Evolutionary conservation across 2,113 vertebrate species (phyloP).

Genomic region (Anolis carolinensis): DNA sequence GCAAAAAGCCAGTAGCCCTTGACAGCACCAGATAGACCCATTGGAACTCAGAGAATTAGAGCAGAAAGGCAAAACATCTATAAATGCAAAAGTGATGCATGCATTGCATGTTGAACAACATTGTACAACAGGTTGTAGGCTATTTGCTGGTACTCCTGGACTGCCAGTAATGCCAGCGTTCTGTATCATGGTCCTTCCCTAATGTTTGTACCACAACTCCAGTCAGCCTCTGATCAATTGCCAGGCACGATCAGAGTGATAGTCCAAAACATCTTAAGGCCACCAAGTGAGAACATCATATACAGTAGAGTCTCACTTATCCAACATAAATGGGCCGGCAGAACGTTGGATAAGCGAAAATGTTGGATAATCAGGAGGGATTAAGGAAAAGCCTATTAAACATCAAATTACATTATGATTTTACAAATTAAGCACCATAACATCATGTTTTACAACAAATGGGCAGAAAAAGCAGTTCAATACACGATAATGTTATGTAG

Average conservation of each 20-base stretch:
- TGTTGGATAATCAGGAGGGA: too few species aligned
- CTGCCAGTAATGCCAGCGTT: neutral
- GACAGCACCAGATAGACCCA: neutral
- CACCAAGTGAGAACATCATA: neutral
- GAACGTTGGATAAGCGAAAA: too few species aligned
- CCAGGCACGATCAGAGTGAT: neutral
- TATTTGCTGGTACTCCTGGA: neutral
- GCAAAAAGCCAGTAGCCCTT: accelerated
- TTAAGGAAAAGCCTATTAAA: too few species aligned
- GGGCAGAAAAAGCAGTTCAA: too few species aligned
- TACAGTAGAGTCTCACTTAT: too few species aligned
- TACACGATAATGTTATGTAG: too few species aligned
- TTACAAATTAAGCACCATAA: too few species aligned
- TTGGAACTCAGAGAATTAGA: neutral
- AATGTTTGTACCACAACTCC: neutral
- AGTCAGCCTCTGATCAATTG: neutral
- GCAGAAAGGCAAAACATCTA: neutral
- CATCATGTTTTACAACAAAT: too few species aligned
- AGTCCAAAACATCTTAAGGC: neutral
- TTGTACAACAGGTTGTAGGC: neutral
- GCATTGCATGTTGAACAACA: neutral
- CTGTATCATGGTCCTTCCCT: neutral
- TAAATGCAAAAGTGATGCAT: too few species aligned
- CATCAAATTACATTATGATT: too few species aligned
- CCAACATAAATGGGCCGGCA: too few species aligned